A percentile compares a stretch with the other conserved stretches of the same genome.
Evolutionary conservation across 37 sponge, comb jelly and placozoan species (phyloP).

Genomic region (Aphrocallistes beatrix): DNA sequence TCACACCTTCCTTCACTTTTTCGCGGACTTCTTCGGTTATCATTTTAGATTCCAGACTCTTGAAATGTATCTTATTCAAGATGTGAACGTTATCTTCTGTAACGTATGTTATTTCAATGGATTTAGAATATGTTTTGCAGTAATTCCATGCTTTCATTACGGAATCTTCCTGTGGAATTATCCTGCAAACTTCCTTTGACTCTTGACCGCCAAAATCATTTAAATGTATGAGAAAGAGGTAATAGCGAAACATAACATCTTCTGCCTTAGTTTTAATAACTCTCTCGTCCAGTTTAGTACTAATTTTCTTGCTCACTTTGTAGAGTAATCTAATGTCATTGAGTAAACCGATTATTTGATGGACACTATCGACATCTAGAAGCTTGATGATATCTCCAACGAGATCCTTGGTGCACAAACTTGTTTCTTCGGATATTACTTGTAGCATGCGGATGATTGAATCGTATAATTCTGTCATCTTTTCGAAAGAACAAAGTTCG

Average conservation of each 20-base stretch:
- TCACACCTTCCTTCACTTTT: constrained; percentile 51
- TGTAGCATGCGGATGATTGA: constrained; percentile 41
- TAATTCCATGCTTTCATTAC: constrained; percentile 26
- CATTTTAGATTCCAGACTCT: background rate
- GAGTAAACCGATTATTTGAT: background rate
- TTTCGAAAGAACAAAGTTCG: background rate
- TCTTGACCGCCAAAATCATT: background rate
- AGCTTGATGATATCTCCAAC: background rate
- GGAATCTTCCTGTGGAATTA: background rate
- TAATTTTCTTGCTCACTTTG: too few species aligned
- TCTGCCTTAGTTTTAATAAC: background rate
- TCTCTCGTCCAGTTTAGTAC: background rate
- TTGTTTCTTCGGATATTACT: constrained; percentile 39
- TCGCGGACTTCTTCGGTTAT: constrained; percentile 45
- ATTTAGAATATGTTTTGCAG: constrained; percentile 22
- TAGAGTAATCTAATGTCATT: background rate
- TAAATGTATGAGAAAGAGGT: background rate
- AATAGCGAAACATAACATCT: background rate
- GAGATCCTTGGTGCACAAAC: constrained; percentile 9
- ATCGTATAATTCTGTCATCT: constrained; percentile 22
- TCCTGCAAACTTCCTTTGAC: background rate
- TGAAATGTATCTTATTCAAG: constrained; percentile 33
- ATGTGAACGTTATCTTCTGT: constrained; percentile 27
- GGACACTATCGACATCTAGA: constrained; percentile 6
- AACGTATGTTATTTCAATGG: constrained; percentile 33